Percentiles rank a stretch among this genome's conserved stretches.
Conservation (phyloP, 2,888 invertebrate genomes). For the Diaperis boleti region DNA sequence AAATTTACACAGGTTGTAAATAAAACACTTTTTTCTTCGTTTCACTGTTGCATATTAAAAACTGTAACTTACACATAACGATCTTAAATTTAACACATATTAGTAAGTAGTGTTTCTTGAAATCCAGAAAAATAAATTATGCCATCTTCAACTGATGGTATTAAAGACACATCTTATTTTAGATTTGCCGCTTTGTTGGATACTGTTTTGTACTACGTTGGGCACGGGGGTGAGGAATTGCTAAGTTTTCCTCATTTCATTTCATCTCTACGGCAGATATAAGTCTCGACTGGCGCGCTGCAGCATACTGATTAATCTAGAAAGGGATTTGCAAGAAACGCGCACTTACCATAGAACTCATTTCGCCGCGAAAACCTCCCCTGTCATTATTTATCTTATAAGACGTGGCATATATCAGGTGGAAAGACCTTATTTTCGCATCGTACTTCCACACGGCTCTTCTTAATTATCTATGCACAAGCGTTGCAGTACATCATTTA, state of each 20-base stretch:
- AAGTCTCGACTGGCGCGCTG: slow-evolving; percentile 62
- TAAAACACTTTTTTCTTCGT: no score
- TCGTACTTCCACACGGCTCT: no score
- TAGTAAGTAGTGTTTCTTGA: no score
- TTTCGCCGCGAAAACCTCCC: slow-evolving; percentile 51
- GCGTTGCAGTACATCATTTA: no score
- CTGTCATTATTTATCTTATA: slow-evolving; percentile 52
- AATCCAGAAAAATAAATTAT: no score
- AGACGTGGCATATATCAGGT: slow-evolving; percentile 32
- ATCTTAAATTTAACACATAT: no score
- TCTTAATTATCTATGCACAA: no score
- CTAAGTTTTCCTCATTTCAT: slow-evolving; percentile 67
- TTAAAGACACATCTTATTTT: no score
- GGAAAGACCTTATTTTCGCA: slow-evolving; percentile 14
- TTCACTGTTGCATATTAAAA: no score
- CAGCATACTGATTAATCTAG: slow-evolving; percentile 66
- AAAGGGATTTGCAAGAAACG: slow-evolving; percentile 60
- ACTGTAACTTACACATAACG: no score
- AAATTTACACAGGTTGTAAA: background rate
- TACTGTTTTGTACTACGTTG: slow-evolving; percentile 48
- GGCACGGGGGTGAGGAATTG: slow-evolving; percentile 64
- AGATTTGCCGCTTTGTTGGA: slow-evolving; percentile 52
- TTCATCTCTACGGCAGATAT: slow-evolving; percentile 66
- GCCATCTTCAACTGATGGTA: no score
- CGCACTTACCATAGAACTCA: slow-evolving; percentile 54